Evolutionary conservation across 2,888 invertebrate species (phyloP), one percentile per base, ranked within the genome.

Genomic region (Drosophila nigritarsus): DNA sequence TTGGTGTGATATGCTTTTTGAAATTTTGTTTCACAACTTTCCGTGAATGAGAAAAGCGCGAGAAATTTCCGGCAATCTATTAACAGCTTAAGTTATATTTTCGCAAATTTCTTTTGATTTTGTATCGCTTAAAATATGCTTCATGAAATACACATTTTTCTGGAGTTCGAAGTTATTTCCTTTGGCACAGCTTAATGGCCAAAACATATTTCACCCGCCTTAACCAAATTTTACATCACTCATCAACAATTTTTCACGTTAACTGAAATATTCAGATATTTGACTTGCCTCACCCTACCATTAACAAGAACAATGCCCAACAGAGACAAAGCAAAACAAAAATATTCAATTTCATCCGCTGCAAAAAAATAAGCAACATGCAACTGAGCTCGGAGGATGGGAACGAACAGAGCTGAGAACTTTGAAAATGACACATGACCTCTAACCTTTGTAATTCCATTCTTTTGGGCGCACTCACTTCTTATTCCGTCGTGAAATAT

Each of bases 391-490:
- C 20, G 53, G 36, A 49, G 70, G n/a, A 34, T 36, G 61, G 55
- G 18, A 30, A n/a, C 49, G 15, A 68, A 56, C 69, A 72, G 75
- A 78, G 75, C 75, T 65, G 53, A 63, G 61, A 54, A 72, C 88
- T 72, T 79, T 79, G 82, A 64, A 71, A 84, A 79, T 89, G 89
- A 84, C 84, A 84, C 89, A 89, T 84, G 84, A 89, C 84, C 89
- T 77, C 77, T 82, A 84, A 87, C 67, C 66, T 87, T 87, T 84
- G 82, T 87, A 78, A 65, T 73, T 87, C 73, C 55, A 29, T 56
- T 56, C 20, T 30, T 3, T 51, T 55, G 70, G 66, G 63, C 40
- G 24, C 64, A 51, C 56, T 60, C 79, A 63, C 60, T 65, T 72
- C 82, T 73, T 70, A 77, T 77, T 59, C 54, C 53, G 72, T 29